Percentiles rank a stretch among this genome's conserved stretches.
Evolutionary conservation across 2,888 invertebrate species (phyloP).

Genomic region (Celastrina argiolus): DNA sequence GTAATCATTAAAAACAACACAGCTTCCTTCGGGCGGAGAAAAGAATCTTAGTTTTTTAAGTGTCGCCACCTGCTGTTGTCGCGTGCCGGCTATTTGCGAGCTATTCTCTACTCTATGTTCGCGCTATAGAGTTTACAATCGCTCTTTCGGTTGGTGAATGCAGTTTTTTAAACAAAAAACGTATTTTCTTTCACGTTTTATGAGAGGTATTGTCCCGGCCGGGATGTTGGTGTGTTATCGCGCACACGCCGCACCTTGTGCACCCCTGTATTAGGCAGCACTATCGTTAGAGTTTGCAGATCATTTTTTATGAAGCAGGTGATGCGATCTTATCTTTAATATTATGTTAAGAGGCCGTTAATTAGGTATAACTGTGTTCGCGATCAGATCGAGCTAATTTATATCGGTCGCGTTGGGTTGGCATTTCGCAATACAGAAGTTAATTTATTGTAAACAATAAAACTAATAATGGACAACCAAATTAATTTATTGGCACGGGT

Average conservation of each 20-base stretch:
- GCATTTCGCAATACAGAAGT: not conserved
- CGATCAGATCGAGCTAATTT: not conserved
- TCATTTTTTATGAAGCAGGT: slow-evolving; percentile 66
- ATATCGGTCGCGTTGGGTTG: not conserved
- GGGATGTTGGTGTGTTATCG: slow-evolving; percentile 75
- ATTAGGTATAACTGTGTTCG: slow-evolving; percentile 44
- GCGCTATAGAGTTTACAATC: slow-evolving; percentile 35
- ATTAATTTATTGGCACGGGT: not conserved
- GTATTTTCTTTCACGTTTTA: slow-evolving; percentile 51
- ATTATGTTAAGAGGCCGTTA: slow-evolving; percentile 49
- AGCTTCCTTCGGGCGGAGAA: slow-evolving; percentile 57
- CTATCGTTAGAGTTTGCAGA: slow-evolving; percentile 59
- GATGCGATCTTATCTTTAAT: slow-evolving; percentile 60
- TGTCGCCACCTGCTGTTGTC: slow-evolving; percentile 73
- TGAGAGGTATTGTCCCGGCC: slow-evolving; percentile 57
- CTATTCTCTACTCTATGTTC: slow-evolving; percentile 36
- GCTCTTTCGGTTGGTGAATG: slow-evolving; percentile 34
- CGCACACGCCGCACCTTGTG: slow-evolving; percentile 73
- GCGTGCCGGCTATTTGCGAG: slow-evolving; percentile 51
- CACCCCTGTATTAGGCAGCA: slow-evolving; percentile 61
- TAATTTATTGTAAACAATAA: not conserved
- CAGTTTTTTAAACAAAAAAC: slow-evolving; percentile 65
- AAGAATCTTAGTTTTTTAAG: slow-evolving; percentile 69
- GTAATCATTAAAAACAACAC: slow-evolving; percentile 48
- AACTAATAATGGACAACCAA: not conserved